Evolutionary conservation across 1,140 invertebrate genomes (phyloP).

Genomic region (Drosophila auraria): DNA sequence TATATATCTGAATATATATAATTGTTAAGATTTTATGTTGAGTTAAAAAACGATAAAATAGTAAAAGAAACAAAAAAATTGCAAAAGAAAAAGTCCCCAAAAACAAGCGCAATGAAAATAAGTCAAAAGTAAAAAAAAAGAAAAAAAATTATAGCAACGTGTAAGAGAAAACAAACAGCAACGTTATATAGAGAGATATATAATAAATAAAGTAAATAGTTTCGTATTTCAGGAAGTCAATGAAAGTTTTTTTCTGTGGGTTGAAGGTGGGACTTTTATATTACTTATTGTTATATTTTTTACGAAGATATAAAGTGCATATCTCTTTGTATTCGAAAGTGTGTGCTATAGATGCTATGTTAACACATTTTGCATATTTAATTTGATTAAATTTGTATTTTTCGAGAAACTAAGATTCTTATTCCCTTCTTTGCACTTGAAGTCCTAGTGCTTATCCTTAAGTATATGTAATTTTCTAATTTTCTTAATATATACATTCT

Average conservation of each 20-base stretch:
- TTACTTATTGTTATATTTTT: neutral
- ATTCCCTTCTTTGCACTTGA: no score
- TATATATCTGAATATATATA: slow-evolving; percentile 51
- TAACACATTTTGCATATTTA: no score
- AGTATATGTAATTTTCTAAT: no score
- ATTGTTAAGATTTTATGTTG: slow-evolving; percentile 75
- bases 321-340: neutral
- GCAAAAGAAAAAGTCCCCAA: slow-evolving; percentile 67
- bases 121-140: slow-evolving; percentile 57
- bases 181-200: slow-evolving; percentile 80
- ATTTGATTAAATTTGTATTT: no score
- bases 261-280: neutral
- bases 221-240: slow-evolving; percentile 74
- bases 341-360: no score
- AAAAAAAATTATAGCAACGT: slow-evolving; percentile 58
- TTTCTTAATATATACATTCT: no score
- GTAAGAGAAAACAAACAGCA: slow-evolving; percentile 63
- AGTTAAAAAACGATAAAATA: slow-evolving; percentile 75
- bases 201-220: slow-evolving; percentile 84
- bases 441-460: no score
- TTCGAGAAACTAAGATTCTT: no score
- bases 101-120: slow-evolving; percentile 61
- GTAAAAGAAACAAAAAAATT: slow-evolving; percentile 76
- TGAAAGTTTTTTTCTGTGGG: neutral
- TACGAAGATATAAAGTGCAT: no score